Evolutionary conservation across 2,888 invertebrate genomes (phyloP).

Genomic region (Biston stratarius): DNA sequence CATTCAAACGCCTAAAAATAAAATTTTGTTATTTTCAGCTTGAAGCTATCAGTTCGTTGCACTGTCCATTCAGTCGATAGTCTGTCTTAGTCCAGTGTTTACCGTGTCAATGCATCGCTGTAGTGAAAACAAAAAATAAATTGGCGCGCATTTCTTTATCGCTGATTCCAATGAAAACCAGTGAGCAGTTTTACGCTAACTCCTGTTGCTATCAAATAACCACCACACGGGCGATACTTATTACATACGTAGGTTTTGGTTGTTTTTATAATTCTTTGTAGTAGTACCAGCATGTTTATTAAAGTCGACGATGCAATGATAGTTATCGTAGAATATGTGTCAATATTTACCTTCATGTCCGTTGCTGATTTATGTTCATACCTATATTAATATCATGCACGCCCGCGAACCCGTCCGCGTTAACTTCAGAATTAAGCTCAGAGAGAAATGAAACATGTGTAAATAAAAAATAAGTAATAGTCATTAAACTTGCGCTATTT

Average conservation of each 20-base stretch:
- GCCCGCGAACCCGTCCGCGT: too few species aligned
- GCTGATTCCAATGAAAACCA: neutral
- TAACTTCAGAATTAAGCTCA: too few species aligned
- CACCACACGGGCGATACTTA: neutral
- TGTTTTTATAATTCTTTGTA: too few species aligned
- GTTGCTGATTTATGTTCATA: too few species aligned
- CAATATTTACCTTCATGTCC: too few species aligned
- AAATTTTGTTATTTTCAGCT: constrained; percentile 18
- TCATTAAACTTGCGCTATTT: too few species aligned
- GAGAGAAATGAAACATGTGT: too few species aligned
- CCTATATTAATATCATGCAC: too few species aligned
- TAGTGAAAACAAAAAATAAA: constrained; percentile 13
- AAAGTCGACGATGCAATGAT: too few species aligned
- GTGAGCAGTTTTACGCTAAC: constrained; percentile 9
- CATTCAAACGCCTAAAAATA: constrained; percentile 23
- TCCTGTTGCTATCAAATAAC: neutral
- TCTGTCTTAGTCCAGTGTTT: constrained; percentile 15
- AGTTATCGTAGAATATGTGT: too few species aligned
- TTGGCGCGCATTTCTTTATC: constrained; percentile 1
- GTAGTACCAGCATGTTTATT: too few species aligned
- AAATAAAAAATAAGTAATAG: too few species aligned
- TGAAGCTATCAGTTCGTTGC: constrained; percentile 23
- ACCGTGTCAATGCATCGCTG: neutral
- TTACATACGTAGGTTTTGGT: neutral
- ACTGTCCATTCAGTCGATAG: constrained; percentile 18